Evolutionary conservation across 2,888 invertebrate species (phyloP).

Genomic region (Melanargia galathea): DNA sequence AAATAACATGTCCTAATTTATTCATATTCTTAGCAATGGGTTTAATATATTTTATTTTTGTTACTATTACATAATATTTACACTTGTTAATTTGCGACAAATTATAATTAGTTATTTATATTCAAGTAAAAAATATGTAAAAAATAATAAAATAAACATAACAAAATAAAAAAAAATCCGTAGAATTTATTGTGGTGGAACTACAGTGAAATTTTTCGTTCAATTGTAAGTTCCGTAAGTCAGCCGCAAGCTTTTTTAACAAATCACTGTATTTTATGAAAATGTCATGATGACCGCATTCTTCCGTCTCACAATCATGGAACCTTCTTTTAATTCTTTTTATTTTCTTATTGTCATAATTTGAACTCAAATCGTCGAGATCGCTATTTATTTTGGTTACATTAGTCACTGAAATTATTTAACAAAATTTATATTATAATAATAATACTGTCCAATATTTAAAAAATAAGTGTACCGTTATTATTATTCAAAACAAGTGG

Average conservation of each 20-base stretch:
- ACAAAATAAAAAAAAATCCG: conserved; percentile 27
- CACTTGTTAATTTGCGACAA: neutral
- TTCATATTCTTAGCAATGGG: conserved; percentile 36
- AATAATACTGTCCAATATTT: neutral
- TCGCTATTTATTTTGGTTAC: neutral
- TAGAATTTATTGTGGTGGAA: conserved; percentile 25
- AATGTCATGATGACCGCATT: conserved; percentile 8
- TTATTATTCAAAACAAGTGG: conserved; percentile 30
- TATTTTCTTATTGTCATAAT: conserved; percentile 11
- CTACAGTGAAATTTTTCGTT: conserved; percentile 50
- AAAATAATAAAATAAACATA: conserved; percentile 25
- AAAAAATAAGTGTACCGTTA: conserved; percentile 24
- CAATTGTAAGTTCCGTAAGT: conserved; percentile 49
- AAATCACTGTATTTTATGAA: conserved; percentile 46
- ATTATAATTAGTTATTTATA: neutral
- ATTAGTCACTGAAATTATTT: conserved; percentile 19
- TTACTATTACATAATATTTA: neutral
- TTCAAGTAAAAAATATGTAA: neutral
- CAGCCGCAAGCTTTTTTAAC: conserved; percentile 47
- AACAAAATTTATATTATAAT: conserved; percentile 5
- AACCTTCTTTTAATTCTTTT: conserved; percentile 30
- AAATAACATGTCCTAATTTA: conserved; percentile 32
- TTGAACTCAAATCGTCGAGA: neutral
- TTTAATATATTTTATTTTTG: conserved; percentile 26
- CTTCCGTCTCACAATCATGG: neutral